Evolutionary conservation across 2,797 vertebrate genomes (phyloP).

Genomic region (Masticophis lateralis): DNA sequence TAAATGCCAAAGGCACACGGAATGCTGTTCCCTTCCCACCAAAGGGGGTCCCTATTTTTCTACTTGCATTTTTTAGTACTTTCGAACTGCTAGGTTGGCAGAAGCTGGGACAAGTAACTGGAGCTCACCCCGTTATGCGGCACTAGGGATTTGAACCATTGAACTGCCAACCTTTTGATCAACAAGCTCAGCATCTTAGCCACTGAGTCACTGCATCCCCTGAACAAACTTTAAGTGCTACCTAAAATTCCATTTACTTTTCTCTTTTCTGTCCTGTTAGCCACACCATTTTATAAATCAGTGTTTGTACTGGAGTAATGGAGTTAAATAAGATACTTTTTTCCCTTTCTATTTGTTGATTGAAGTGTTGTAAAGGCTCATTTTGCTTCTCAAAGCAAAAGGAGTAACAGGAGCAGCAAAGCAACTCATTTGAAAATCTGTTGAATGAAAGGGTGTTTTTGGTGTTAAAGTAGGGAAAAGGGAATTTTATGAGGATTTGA

Average conservation of each 20-base stretch:
- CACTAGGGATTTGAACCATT: no score
- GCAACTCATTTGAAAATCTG: not conserved
- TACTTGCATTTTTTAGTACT: no score
- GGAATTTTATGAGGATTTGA: not conserved
- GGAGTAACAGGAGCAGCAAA: not conserved
- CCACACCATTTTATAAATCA: slow-evolving; percentile 40
- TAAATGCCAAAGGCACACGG: no score
- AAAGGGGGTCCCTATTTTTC: no score
- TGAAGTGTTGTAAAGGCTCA: not conserved
- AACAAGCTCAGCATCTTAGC: no score
- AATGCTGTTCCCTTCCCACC: no score
- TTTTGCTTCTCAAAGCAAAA: not conserved
- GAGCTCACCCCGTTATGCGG: no score
- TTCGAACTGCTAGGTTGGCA: no score
- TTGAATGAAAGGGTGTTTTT: not conserved
- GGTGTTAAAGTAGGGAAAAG: not conserved
- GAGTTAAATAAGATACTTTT: slow-evolving; percentile 8
- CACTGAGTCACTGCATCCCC: no score
- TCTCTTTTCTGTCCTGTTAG: slow-evolving; percentile 30
- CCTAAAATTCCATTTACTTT: slow-evolving; percentile 36
- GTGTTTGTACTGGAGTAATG: slow-evolving; percentile 20
- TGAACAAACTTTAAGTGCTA: slow-evolving; percentile 40
- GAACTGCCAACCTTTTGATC: no score
- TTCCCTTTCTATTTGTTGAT: not conserved
- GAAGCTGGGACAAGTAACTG: no score